These are phyloP conservation scores for Salpingus planirostris DNA, from an alignment of 2,888 invertebrate species.

Conservation along the genomic window DNA sequence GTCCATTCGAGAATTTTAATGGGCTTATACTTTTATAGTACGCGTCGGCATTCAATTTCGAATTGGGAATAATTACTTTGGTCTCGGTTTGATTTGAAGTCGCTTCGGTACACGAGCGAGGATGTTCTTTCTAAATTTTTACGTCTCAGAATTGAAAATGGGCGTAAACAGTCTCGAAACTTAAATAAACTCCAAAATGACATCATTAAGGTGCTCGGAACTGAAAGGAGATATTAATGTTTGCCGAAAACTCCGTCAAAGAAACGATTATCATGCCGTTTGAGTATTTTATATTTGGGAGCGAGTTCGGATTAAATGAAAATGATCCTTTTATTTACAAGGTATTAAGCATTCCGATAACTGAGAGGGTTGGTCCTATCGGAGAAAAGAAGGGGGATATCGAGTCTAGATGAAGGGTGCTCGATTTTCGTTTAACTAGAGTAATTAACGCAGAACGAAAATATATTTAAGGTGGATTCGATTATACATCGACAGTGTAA, in stretches of 20 bases:
- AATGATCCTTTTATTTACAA: conserved; percentile 8
- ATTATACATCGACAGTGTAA: conserved; percentile 8
- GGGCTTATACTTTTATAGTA: no score
- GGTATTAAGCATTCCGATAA: conserved; percentile 2
- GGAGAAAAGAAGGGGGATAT: no score
- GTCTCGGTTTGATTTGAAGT: no score
- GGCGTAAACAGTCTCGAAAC: conserved; percentile 2
- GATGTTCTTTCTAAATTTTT: no score
- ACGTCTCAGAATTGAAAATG: no score
- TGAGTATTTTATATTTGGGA: conserved; percentile 10
- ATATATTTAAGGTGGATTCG: conserved; percentile 11
- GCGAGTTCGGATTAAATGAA: conserved; percentile 10
- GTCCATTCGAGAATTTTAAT: no score
- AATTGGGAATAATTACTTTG: no score
- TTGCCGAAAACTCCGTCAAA: conserved; percentile 10
- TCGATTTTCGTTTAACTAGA: conserved; percentile 10
- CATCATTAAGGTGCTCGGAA: conserved; percentile 8
- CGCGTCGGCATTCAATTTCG: no score
- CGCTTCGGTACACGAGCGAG: no score
- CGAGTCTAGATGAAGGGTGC: no score
- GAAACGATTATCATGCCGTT: conserved; percentile 8
- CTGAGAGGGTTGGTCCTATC: no score
- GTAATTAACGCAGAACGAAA: conserved; percentile 12
- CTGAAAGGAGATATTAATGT: conserved; percentile 12
- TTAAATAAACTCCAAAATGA: conserved; percentile 6